Evolutionary conservation across 92 coral and sea anemone species (phyloP).

Genomic region (Zoanthus sociatus): DNA sequence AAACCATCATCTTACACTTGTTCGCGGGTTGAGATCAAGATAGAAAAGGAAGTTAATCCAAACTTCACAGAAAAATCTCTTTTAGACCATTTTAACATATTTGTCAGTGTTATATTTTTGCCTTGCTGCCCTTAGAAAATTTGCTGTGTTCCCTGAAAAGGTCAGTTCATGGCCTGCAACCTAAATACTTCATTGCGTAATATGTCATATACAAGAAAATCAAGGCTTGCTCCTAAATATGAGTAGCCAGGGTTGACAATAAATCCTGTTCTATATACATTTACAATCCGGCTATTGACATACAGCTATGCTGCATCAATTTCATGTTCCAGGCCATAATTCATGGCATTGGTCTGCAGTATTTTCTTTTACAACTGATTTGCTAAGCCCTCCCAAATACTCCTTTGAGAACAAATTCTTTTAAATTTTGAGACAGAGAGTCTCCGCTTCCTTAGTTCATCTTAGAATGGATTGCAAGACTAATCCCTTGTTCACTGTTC

Average conservation of each 20-base stretch:
- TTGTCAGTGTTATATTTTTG: too few relatives aligned
- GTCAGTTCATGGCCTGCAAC: neutral
- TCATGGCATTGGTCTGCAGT: neutral
- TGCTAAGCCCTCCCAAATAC: neutral
- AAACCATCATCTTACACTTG: neutral
- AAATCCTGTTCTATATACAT: slow-evolving; percentile 34
- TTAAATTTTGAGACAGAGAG: slow-evolving; percentile 67
- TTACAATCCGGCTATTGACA: neutral
- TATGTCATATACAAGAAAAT: slow-evolving; percentile 23
- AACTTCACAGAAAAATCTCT: neutral
- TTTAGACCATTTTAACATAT: too few relatives aligned
- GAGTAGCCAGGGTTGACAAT: slow-evolving; percentile 38
- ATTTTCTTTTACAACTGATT: neutral
- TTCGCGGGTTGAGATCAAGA: neutral
- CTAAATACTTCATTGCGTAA: slow-evolving; percentile 16
- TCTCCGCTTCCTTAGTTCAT: slow-evolving; percentile 42
- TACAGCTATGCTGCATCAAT: slow-evolving; percentile 2
- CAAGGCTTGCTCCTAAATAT: slow-evolving; percentile 34
- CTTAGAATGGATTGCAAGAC: slow-evolving; percentile 58
- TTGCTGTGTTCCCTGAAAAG: too few relatives aligned
- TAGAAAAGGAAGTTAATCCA: neutral
- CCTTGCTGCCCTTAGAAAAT: too few relatives aligned
- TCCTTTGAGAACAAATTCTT: slow-evolving; percentile 31
- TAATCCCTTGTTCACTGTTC: slow-evolving; percentile 52
- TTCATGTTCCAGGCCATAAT: slow-evolving; percentile 19